Evolutionary conservation across 1,140 invertebrate species (phyloP), one percentile per base, ranked within the genome.

Genomic region (Penaeus japonicus): DNA sequence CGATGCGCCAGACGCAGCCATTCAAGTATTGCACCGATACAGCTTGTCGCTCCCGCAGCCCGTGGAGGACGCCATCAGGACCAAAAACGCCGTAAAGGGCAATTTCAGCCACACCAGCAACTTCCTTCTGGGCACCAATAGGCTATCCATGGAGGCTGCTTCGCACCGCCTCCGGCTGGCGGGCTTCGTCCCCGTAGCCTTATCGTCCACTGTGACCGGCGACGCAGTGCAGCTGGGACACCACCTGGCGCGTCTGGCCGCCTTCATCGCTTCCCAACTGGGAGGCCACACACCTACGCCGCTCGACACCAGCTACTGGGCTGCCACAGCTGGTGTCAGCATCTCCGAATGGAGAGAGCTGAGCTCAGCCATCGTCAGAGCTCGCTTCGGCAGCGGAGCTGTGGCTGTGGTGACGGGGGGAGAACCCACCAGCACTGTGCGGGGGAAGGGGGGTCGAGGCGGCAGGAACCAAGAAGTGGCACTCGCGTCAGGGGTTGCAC

Each of bases 401-500:
- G 65, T 85, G 18, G 32, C 35, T 22, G 47, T 85, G 54, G 94
- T 98, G 39, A 93, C 94, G 90, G 97, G 96, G 57, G 98, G 98
- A 32, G 98, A 99, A 93, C 96, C 97, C 0, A 97, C 97, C 4
- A 97, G 99, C 1, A 93, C 94, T 86, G 95, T 99, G 0, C 94
- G 91, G 32, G 92, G 47, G 47, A 47, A 96, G 1, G 85, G 85
- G 24, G 97, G 97, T 7, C 94, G 94, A 92, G 98, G 98, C 30
- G 98, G 98, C 27, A 94, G 98, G 90, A 99, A 97, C 94, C 97
- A 98, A 93, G 97, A 99, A 93, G 93, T 99, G 90, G 96, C 96
- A 70, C 92, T 99, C 62, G 93, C 95, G 88, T 96, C 96, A 93
- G 95, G 95, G 0, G 91, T 94, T 47, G 89, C 92, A 47, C 84